These are phyloP conservation scores for Pristiophorus japonicus DNA, from an alignment of 2,113 vertebrate species.

Conservation along the genomic window DNA sequence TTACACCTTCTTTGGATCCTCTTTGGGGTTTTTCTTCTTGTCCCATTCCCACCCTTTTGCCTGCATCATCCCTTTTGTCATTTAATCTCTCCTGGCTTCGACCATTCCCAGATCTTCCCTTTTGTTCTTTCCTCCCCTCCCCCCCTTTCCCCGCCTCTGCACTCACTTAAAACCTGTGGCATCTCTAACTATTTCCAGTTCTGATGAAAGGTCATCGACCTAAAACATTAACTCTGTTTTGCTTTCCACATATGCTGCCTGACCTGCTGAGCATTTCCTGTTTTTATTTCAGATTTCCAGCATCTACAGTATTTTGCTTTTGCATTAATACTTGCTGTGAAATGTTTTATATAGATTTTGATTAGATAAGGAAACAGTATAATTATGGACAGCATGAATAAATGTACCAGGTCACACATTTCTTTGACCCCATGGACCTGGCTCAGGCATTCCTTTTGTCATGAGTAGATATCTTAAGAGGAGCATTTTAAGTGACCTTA, in stretches of 20 bases:
- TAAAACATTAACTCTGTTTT: background rate
- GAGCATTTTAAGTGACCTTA: background rate
- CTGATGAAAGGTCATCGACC: background rate
- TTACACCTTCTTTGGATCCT: background rate
- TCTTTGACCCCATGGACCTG: background rate
- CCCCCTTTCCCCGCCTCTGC: background rate
- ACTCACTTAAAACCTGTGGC: background rate
- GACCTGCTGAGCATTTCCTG: background rate
- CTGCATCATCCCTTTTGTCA: background rate
- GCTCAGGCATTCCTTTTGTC: background rate
- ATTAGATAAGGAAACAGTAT: background rate
- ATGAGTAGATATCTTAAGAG: background rate
- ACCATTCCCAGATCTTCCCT: background rate
- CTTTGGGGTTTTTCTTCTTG: background rate
- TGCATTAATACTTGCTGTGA: background rate
- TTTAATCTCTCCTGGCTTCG: background rate
- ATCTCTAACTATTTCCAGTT: background rate
- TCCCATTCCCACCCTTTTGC: background rate
- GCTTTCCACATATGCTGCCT: background rate
- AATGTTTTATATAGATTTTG: background rate
- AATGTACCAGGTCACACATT: background rate
- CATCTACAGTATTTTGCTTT: background rate
- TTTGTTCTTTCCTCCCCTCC: background rate
- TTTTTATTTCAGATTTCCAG: background rate
- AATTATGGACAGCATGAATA: background rate